Conservation (phyloP, 2,888 invertebrate genomes). For the Drosophila borborema region DNA sequence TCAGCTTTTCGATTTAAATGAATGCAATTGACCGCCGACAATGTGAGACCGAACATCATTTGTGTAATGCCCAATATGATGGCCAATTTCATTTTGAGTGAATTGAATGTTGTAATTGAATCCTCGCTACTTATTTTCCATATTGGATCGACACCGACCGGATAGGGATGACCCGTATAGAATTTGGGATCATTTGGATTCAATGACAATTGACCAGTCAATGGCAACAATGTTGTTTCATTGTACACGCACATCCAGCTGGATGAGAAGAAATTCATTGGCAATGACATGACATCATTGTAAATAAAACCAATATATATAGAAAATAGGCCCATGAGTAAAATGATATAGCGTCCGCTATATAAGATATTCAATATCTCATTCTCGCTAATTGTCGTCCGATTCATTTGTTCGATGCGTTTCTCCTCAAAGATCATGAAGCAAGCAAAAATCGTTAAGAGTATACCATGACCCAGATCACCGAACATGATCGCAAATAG, state of each 20-base stretch:
- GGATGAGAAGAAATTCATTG: slow-evolving; percentile 96
- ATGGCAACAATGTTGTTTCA: slow-evolving; percentile 83
- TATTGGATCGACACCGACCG: slow-evolving; percentile 92
- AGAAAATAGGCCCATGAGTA: slow-evolving; percentile 98
- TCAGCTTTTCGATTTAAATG: slow-evolving; percentile 88
- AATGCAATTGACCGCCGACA: slow-evolving; percentile 91
- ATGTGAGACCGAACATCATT: slow-evolving; percentile 96
- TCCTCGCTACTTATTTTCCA: slow-evolving; percentile 91
- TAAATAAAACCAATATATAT: slow-evolving; percentile 99
- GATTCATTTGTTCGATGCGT: slow-evolving; percentile 87
- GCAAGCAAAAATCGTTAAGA: slow-evolving; percentile 92
- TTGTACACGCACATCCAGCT: slow-evolving; percentile 90
- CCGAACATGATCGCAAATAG: slow-evolving; percentile 98
- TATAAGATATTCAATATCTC: slow-evolving; percentile 99
- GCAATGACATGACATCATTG: slow-evolving; percentile 97
- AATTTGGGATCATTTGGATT: slow-evolving; percentile 86
- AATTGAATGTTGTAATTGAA: slow-evolving; percentile 96
- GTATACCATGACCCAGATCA: slow-evolving; percentile 94
- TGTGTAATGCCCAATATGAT: slow-evolving; percentile 96
- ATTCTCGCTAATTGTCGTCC: slow-evolving; percentile 86
- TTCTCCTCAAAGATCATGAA: slow-evolving; percentile 94
- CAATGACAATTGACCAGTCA: slow-evolving; percentile 86
- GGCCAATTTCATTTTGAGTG: slow-evolving; percentile 98
- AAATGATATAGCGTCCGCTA: slow-evolving; percentile 97
- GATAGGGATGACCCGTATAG: slow-evolving; percentile 86